Evolutionary conservation across 1,140 invertebrate genomes (phyloP), one percentile per base, ranked within the genome.

Genomic region (Octopus sinensis): DNA sequence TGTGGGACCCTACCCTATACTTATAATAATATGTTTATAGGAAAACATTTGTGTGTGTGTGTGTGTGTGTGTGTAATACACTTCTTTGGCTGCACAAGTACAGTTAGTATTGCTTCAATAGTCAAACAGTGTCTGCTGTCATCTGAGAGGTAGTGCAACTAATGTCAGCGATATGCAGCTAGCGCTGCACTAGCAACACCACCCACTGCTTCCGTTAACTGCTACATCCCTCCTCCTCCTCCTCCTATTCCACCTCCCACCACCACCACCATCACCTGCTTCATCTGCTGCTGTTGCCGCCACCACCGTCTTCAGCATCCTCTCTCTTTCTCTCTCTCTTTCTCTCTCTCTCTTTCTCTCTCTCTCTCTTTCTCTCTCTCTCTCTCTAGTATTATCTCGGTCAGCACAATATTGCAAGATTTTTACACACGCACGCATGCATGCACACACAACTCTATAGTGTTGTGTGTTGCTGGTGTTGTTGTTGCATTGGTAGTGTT

Each of bases 351-450:
- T 81, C 71, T 52, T 2, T 76, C 62, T 76, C n/a, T 23, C 62
- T 81, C 23, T 76, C 62, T 76, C n/a, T 76, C 62, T 76, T 4
- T 76, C 30, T 81, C 13, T 81, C 53, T 68, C 10, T 81, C 80
- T 81, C 10, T 81, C 80, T 76, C 62, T 76, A 62, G 75, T 4
- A 52, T 71, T 81, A 17, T 76, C 51, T 51, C 17, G 10, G n/a
- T 17, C 54, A 43, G 30, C 30, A 43, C 30, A 43, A 43, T 43
- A 43, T 43, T 43, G 30, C 30, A 43, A 43, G 30, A 43, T 43
- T 43, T 43, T 43, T 43, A 43, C 30, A 43, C 30, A 43, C 30
- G 30, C 30, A 43, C 30, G 30, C 30, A 43, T 43, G 30, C 30
- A 43, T 43, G 30, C 3, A 3, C 30, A 43, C 30, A 43, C 30